Evolutionary conservation across 2,797 vertebrate genomes (phyloP), one percentile per base, ranked within the genome.

Genomic region (Cottoperca gobio): DNA sequence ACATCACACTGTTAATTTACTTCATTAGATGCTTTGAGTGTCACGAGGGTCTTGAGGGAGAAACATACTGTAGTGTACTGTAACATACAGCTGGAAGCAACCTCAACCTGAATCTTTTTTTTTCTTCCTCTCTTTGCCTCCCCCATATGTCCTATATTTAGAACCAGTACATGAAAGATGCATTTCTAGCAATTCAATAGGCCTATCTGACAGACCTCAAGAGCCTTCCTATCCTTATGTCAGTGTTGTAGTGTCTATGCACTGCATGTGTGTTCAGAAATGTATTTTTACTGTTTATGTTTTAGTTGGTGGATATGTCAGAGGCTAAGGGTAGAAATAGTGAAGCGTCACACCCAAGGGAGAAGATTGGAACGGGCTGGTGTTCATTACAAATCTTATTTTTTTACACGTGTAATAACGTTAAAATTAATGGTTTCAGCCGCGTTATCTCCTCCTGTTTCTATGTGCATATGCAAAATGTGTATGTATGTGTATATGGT

Each of bases 111-210:
- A 50, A 46, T 66, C 21, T 70, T 52, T 55, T 57, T 57, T 50
- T 80, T 65, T 77, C n/a, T n/a, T n/a, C 45, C 63, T 50, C 42
- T 35, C 45, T 76, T 71, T 19, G 8, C 86, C 83, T 83, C 87
- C 87, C 61, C 71, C 81, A 45, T 85, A 76, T 60, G 3, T 68
- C 58, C 83, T 87, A 88, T 82, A 80, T 82, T 84, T 87, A 90
- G 82, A 80, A 12, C 1, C 2, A 70, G 43, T n/a, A 78, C 74
- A 88, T 80, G 46, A 84, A 85, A 89, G 68, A 76, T 43, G 52
- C 53, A 78, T 83, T 86, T 84, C 80, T 58, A 52, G 76, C 24
- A 59, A 52, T 79, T 77, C 76, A 76, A 49, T 57, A 77, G 58
- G 28, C 64, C 26, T 71, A 66, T 24, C 48, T 43, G 72, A 45